Evolutionary conservation across 2,888 invertebrate species (phyloP).

Genomic region (Endomychus coccineus): DNA sequence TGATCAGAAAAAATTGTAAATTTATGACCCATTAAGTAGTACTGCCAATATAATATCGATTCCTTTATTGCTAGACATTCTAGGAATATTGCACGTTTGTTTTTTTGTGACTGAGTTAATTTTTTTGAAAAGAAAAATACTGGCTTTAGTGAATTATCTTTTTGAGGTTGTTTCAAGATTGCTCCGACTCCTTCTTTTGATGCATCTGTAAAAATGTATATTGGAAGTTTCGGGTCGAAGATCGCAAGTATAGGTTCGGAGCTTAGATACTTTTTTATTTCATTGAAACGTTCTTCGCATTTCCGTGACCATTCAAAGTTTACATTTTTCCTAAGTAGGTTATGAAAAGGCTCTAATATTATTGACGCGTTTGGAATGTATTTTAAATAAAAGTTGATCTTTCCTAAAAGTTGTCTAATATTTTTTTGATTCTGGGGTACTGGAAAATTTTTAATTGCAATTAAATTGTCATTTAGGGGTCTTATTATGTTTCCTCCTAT

Average conservation of each 20-base stretch:
- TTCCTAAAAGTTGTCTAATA: conserved; percentile 17
- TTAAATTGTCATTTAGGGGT: conserved; percentile 15
- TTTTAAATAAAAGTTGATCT: conserved; percentile 16
- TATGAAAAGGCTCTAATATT: conserved; percentile 15
- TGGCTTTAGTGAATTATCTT: conserved; percentile 13
- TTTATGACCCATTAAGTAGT: conserved; percentile 22
- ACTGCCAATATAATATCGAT: conserved; percentile 24
- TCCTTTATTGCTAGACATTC: conserved; percentile 26
- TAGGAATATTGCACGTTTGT: conserved; percentile 22
- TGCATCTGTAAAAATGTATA: conserved; percentile 21
- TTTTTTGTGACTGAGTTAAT: conserved; percentile 20
- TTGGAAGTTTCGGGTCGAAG: conserved; percentile 17
- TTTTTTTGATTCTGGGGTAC: conserved; percentile 16
- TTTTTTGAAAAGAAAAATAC: conserved; percentile 22
- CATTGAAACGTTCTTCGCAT: conserved; percentile 3
- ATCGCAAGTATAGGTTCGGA: conserved; percentile 12
- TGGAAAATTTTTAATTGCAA: conserved; percentile 15
- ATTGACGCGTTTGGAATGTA: conserved; percentile 14
- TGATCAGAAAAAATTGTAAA: conserved; percentile 17
- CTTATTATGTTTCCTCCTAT: conserved; percentile 11
- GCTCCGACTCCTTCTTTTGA: conserved; percentile 22
- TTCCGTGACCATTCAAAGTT: conserved; percentile 1
- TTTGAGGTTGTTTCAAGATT: conserved; percentile 23
- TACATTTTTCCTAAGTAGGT: conserved; percentile 5
- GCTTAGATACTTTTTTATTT: conserved; percentile 7